These are phyloP conservation scores for Acronicta alni DNA, from an alignment of 2,888 invertebrate species.

Conservation along the genomic window DNA sequence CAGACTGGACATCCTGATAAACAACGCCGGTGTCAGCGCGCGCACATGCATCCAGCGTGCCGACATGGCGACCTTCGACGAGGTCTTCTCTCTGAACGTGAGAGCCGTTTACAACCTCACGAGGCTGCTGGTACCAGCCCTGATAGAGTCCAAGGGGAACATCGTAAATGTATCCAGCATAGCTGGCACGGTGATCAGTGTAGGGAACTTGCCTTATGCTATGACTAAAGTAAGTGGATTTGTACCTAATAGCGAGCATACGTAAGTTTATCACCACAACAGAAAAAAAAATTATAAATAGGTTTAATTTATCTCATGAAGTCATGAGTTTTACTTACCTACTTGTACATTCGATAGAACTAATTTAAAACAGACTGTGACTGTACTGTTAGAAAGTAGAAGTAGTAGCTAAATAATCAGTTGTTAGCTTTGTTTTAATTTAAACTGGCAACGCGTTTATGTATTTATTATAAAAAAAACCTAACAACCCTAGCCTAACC, in stretches of 20 bases:
- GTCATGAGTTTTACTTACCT: no score
- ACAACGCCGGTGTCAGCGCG: constrained; percentile 89
- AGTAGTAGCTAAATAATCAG: no score
- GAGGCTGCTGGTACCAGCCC: constrained; percentile 91
- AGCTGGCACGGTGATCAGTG: constrained; percentile 91
- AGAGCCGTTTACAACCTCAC: constrained; percentile 90
- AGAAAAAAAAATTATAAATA: no score
- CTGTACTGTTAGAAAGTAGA: no score
- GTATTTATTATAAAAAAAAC: no score
- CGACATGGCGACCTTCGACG: constrained; percentile 62
- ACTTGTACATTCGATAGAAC: no score
- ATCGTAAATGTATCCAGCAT: constrained; percentile 94
- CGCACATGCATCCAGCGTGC: constrained; percentile 65
- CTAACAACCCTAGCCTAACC: no score
- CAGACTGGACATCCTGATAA: constrained; percentile 66
- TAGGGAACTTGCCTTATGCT: constrained; percentile 95
- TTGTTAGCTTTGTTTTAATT: no score
- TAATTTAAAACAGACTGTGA: no score
- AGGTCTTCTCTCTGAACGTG: constrained; percentile 91
- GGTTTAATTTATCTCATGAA: no score
- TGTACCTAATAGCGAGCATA: background rate
- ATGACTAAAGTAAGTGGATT: constrained; percentile 92
- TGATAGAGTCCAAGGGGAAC: constrained; percentile 90
- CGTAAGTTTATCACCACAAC: background rate
- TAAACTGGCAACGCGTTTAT: no score